Base-by-base conservation (phyloP, 2,888 invertebrate genomes). In the Calameuta filiformis region DNA sequence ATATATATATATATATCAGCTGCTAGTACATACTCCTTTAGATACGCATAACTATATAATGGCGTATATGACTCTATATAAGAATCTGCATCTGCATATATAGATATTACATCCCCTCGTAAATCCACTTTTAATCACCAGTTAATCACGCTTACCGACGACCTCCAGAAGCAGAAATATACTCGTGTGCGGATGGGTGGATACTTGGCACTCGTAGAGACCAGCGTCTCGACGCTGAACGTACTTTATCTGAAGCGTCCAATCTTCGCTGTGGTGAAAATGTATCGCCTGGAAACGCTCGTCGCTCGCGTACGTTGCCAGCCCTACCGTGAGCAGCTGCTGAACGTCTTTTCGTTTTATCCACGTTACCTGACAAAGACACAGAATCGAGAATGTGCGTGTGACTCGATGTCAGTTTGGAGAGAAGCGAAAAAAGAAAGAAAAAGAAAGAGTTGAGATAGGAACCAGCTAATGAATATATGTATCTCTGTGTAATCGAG, bases 201-300 rank as follows among this genome's bases (percentile, higher is more conserved):
- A 97, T 79, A 97, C 96, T 93, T 97, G 97, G 92, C 97, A 97
- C 92, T 97, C 97, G 92, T 97, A 97, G 85, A 96, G 92, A 76
- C 97, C 97, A 68, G 96, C 96, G 90, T 98, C 97, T 85, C 96
- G 94, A 86, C 94, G 94, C 92, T 97, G 97, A 77, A 97, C 97
- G 92, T 95, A 97, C 91, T 96, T 96, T 89, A 98, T 97, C 94
- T 97, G 97, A 81, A 98, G 92, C 81, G 97, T 97, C 97, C 97
- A 98, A 92, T 97, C 97, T 96, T 97, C 97, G 85, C 96, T 96
- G 92, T 97, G 96, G 88, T 96, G 96, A 83, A 96, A 93, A 92
- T 97, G 97, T 85, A 96, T 95, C 74, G 97, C 96, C 89, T 96
- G 96, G 92, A 97, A 97, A 87, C 97, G 94, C 89, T 96, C 97